Evolutionary conservation across 1,140 invertebrate species (phyloP), one percentile per base, ranked within the genome.

Genomic region (Scaptomyza hsui): DNA sequence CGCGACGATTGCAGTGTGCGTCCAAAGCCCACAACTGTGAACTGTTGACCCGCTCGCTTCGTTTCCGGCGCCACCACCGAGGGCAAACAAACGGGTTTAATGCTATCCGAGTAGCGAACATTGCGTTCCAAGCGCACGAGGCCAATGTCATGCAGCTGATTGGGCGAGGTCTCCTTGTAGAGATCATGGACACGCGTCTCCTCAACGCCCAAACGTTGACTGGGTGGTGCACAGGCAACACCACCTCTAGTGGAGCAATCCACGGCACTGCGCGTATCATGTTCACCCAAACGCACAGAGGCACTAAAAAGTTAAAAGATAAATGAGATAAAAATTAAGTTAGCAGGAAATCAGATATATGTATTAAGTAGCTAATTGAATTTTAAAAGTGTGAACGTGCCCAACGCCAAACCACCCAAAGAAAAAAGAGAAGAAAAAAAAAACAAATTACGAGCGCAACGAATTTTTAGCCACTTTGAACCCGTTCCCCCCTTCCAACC

Each of bases 1-100:
- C 63, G 68, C 3, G 48, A 88, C 90, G 91, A 91, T 24, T 81
- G 69, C 41, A 93, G 82, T 21, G 93, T 94, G 83, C 92, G 92
- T 18, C 93, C 93, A 95, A 95, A 97, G 0, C 96, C 96, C 0
- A 95, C 95, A 0, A 94, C 93, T 19, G 92, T 93, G 0, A 95
- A 91, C 19, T 35, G 82, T 52, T 82, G 78, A 3, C 81, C 89
- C 0, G 70, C 47, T 4, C 35, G 56, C 3, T 68, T 49, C 2
- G 39, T 15, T 37, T 82, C 75, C 10, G 60, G 47, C 2, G 57
- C 63, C 29, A 81, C 67, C 7, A 64, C 69, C 19, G 83, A 86
- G 21, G 93, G 90, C 68, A 95, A 72, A 59, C 94, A 95, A 59
- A 95, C 93, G 3, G 94, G 94, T 47, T 91, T 81, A 3, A 95